These are phyloP conservation scores for Aspidiotus destructor DNA, from an alignment of 2,888 invertebrate species.

Conservation along the genomic window DNA sequence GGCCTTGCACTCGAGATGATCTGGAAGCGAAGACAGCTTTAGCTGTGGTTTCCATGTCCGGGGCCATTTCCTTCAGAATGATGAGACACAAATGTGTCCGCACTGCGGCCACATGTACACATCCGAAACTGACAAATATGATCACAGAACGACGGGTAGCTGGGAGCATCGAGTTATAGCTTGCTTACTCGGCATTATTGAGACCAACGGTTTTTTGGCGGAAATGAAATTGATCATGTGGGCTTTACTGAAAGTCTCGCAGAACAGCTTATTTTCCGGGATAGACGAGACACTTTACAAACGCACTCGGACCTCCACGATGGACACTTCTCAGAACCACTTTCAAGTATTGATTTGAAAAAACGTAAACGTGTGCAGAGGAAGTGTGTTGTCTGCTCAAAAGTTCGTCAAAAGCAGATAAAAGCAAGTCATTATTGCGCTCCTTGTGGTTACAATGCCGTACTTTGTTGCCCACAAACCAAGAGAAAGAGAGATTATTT, in stretches of 20 bases:
- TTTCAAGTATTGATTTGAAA: neutral
- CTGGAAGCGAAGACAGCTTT: neutral
- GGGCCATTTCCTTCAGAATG: too few relatives aligned
- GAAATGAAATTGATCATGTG: neutral
- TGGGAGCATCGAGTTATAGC: neutral
- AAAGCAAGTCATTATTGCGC: conserved; percentile 3
- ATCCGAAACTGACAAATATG: too few relatives aligned
- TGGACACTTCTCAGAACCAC: too few relatives aligned
- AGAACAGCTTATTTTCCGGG: neutral
- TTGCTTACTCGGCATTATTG: conserved; percentile 1
- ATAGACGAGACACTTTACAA: too few relatives aligned
- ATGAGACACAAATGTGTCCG: too few relatives aligned
- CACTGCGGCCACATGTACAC: too few relatives aligned
- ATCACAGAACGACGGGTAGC: too few relatives aligned
- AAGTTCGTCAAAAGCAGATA: neutral
- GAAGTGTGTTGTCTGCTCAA: conserved; percentile 1
- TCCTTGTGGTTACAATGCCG: neutral
- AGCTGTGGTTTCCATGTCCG: too few relatives aligned
- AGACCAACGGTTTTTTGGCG: neutral
- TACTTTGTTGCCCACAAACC: conserved; percentile 6
- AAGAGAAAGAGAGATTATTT: neutral
- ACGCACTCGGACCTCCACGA: too few relatives aligned
- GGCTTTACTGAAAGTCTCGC: neutral
- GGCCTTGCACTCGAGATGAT: neutral
- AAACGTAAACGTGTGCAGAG: conserved; percentile 3